phyloP scores from a whole-genome alignment of 1,140 invertebrate species.

The Plectus sambesii region DNA sequence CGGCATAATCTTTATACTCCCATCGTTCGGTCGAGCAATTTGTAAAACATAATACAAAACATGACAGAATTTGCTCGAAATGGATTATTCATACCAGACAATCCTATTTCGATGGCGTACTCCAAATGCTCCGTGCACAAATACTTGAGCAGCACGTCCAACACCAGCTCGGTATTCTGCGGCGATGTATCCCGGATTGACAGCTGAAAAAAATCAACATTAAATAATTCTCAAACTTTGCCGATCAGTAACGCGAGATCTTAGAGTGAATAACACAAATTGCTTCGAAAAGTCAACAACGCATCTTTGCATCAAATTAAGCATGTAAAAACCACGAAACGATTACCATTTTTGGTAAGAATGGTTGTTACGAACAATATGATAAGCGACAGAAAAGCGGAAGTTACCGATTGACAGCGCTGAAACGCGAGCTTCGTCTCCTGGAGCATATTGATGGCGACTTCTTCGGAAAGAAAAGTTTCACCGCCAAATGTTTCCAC shows the following conservation, averaged over 20 bases:
- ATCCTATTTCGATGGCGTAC: slow-evolving; percentile 82
- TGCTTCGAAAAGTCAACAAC: too few relatives aligned
- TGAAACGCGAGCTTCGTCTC: slow-evolving; percentile 80
- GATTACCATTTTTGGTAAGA: too few relatives aligned
- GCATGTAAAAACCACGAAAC: too few relatives aligned
- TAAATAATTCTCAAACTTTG: slow-evolving; percentile 1
- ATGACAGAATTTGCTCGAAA: neutral
- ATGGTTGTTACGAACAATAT: slow-evolving; percentile 8
- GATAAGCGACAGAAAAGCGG: slow-evolving; percentile 10
- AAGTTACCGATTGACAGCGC: slow-evolving; percentile 64
- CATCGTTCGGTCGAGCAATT: too few relatives aligned
- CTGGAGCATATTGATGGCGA: slow-evolving; percentile 82
- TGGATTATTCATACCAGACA: slow-evolving; percentile 62
- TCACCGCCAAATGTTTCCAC: slow-evolving; percentile 87
- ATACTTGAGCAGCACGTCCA: slow-evolving; percentile 73
- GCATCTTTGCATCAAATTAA: slow-evolving; percentile 9
- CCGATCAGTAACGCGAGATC: too few relatives aligned
- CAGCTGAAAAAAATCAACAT: slow-evolving; percentile 53
- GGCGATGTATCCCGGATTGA: slow-evolving; percentile 68
- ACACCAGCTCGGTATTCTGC: slow-evolving; percentile 66
- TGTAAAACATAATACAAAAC: too few relatives aligned
- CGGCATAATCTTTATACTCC: too few relatives aligned
- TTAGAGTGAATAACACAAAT: too few relatives aligned
- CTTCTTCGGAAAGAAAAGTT: slow-evolving; percentile 87
- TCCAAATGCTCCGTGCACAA: slow-evolving; percentile 83